phyloP scores from a whole-genome alignment of 2,888 invertebrate genomes.

The Dendrolimus houi region DNA sequence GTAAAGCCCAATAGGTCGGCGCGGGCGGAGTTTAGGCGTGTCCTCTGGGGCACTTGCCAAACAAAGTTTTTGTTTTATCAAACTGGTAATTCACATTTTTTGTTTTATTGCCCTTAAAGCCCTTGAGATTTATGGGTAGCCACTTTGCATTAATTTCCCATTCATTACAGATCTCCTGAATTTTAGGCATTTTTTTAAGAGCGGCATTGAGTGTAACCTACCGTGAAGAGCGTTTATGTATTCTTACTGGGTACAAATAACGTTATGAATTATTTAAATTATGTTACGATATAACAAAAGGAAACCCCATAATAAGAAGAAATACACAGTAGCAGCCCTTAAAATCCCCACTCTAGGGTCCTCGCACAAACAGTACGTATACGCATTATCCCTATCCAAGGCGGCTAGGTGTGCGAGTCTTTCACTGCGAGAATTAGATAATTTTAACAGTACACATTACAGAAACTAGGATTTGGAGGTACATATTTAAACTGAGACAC shows the following conservation, averaged over 20 bases:
- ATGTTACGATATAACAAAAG: too few species aligned
- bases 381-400: too few species aligned
- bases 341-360: too few species aligned
- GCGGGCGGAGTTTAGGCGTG: conserved; percentile 30
- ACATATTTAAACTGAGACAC: too few species aligned
- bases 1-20: conserved; percentile 22
- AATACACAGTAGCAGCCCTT: too few species aligned
- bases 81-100: conserved; percentile 70
- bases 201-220: conserved; percentile 43
- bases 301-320: too few species aligned
- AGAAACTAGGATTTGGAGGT: too few species aligned
- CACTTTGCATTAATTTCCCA: conserved; percentile 71
- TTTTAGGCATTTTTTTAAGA: conserved; percentile 44
- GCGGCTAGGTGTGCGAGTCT: too few species aligned
- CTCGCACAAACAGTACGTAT: too few species aligned
- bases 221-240: conserved; percentile 23
- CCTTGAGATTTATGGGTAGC: conserved; percentile 62
- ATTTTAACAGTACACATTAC: too few species aligned
- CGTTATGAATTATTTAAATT: neutral
- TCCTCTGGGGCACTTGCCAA: conserved; percentile 58
- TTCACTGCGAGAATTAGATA: too few species aligned
- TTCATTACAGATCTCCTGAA: conserved; percentile 64
- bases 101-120: conserved; percentile 64
- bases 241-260: conserved; percentile 6
- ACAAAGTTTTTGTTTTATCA: conserved; percentile 69